These are phyloP conservation scores for Prorops nasuta DNA, from an alignment of 1,140 invertebrate genomes.

Conservation along the genomic window DNA sequence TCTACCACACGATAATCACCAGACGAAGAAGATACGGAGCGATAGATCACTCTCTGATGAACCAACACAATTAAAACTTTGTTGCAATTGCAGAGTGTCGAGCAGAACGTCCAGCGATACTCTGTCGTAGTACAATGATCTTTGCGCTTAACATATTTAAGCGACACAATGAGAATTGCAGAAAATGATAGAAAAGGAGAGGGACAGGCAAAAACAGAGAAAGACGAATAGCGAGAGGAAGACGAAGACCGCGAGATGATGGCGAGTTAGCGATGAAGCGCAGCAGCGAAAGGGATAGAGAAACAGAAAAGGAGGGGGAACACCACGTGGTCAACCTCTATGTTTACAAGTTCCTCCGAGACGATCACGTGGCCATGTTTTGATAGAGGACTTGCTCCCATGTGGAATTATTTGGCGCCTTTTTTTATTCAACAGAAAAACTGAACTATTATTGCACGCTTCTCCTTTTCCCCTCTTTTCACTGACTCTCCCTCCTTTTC, in stretches of 20 bases:
- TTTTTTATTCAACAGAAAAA: too few relatives aligned
- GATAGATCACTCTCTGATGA: too few relatives aligned
- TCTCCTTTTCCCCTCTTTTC: too few relatives aligned
- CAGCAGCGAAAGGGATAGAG: slow-evolving; percentile 4
- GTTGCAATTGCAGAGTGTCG: too few relatives aligned
- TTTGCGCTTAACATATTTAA: not conserved
- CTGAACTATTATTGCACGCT: too few relatives aligned
- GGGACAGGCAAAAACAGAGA: not conserved
- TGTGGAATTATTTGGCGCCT: too few relatives aligned
- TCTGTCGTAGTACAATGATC: not conserved
- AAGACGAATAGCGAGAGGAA: slow-evolving; percentile 2
- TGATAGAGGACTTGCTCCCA: slow-evolving; percentile 34
- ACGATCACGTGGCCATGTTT: slow-evolving; percentile 48
- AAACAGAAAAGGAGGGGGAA: slow-evolving; percentile 24
- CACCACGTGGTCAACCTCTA: slow-evolving; percentile 47
- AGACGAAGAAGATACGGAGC: too few relatives aligned
- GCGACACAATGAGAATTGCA: not conserved
- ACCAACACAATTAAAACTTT: too few relatives aligned
- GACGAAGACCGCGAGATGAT: not conserved
- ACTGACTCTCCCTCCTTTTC: slow-evolving; percentile 2
- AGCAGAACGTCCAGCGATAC: too few relatives aligned
- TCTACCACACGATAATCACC: too few relatives aligned
- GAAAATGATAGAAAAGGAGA: not conserved
- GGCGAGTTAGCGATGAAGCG: slow-evolving; percentile 4
- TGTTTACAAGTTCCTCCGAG: slow-evolving; percentile 46